Evolutionary conservation across 2,797 vertebrate species (phyloP).

Genomic region (Myotis daubentonii): DNA sequence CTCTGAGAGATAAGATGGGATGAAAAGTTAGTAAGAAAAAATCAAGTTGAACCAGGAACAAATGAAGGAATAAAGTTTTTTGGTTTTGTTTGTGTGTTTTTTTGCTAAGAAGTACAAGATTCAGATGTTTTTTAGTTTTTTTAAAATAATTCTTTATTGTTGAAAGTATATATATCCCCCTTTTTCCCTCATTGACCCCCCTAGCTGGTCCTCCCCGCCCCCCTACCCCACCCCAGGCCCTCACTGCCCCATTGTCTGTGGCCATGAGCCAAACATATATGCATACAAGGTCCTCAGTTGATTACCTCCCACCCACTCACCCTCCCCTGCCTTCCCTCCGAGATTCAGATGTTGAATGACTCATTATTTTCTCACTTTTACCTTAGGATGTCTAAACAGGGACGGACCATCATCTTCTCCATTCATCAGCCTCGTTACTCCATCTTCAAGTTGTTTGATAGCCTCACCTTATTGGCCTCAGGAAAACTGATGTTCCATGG

Average conservation of each 20-base stretch:
- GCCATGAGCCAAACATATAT: too few species aligned
- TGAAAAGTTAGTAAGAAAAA: background rate
- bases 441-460: slow-evolving; percentile 95
- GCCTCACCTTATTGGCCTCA: slow-evolving; percentile 90
- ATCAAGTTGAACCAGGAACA: background rate
- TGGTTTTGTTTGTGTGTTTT: background rate
- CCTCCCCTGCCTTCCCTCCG: too few species aligned
- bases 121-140: background rate
- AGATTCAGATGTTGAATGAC: background rate
- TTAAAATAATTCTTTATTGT: too few species aligned
- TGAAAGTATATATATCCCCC: too few species aligned
- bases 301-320: too few species aligned
- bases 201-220: too few species aligned
- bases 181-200: too few species aligned
- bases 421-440: slow-evolving; percentile 97
- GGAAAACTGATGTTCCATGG: slow-evolving; percentile 94
- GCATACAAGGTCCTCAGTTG: too few species aligned
- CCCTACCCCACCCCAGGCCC: too few species aligned
- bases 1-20: background rate
- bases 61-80: background rate
- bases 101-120: background rate
- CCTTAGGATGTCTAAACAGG: slow-evolving; percentile 91
- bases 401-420: slow-evolving; percentile 95
- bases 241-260: too few species aligned
- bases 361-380: slow-evolving; percentile 8